Conservation (phyloP, 1,140 invertebrate species). For the Acyrthosiphon pisum region DNA sequence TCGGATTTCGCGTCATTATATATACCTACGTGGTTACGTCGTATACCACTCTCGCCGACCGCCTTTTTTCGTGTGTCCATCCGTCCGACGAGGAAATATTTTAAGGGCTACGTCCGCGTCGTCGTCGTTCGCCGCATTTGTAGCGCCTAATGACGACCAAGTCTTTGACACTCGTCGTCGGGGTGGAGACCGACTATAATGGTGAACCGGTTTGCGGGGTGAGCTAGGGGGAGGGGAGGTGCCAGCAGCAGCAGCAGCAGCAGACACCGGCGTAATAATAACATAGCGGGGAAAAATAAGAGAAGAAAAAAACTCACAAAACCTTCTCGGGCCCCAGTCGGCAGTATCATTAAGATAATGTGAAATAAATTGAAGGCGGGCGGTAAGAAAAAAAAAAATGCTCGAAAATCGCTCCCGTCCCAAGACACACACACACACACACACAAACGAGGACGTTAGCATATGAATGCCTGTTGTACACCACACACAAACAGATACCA, state of each 20-base stretch:
- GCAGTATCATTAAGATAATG: conserved; percentile 50
- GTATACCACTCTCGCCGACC: background rate
- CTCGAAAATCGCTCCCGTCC: conserved; percentile 38
- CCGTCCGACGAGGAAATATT: background rate
- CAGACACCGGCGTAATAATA: background rate
- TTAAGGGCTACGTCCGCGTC: background rate
- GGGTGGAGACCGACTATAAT: background rate
- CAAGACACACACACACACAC: background rate
- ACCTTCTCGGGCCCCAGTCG: conserved; percentile 3
- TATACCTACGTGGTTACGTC: background rate
- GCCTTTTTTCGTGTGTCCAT: background rate
- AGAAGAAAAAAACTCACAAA: background rate
- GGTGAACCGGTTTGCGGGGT: background rate
- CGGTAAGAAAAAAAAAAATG: conserved; percentile 24
- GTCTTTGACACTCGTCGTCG: conserved; percentile 4
- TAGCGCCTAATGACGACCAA: conserved; percentile 7
- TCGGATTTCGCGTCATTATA: background rate
- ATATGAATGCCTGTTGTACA: background rate
- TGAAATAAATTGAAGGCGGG: conserved; percentile 50
- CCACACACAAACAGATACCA: background rate
- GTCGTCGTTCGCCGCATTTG: background rate
- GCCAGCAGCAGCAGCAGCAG: background rate
- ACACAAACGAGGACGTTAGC: background rate
- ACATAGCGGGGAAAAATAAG: background rate
- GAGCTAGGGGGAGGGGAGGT: background rate